phyloP scores from a whole-genome alignment of 2,888 invertebrate species.

The Belgica antarctica region DNA sequence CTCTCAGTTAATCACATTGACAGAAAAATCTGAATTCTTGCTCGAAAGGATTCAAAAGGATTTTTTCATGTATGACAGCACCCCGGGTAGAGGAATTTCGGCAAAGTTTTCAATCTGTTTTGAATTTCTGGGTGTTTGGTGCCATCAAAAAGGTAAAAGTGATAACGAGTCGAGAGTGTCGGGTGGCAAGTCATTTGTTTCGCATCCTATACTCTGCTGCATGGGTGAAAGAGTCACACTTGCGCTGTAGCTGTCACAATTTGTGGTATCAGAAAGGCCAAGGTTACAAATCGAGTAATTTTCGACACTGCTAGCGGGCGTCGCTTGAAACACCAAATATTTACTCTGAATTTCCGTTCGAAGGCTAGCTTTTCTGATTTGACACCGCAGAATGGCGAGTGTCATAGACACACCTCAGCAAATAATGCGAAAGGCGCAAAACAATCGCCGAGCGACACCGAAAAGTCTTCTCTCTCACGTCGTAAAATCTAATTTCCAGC shows the following conservation, averaged over 20 bases:
- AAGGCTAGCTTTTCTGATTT: neutral
- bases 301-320: neutral
- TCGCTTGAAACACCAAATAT: conserved; percentile 5
- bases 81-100: neutral
- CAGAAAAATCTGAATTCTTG: too few relatives aligned
- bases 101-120: neutral
- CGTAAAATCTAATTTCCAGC: neutral
- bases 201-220: neutral
- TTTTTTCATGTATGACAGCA: neutral
- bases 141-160: neutral
- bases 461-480: neutral
- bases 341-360: neutral
- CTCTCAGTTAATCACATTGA: too few relatives aligned
- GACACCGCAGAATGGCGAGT: neutral
- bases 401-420: too few relatives aligned
- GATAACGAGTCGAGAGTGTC: neutral
- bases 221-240: neutral
- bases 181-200: neutral
- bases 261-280: neutral
- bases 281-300: conserved; percentile 22
- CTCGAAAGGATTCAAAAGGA: neutral
- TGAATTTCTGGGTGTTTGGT: neutral
- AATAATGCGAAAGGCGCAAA: too few relatives aligned
- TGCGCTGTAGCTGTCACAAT: conserved; percentile 11
- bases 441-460: too few relatives aligned